These are phyloP conservation scores for Bembecia ichneumoniformis DNA, from an alignment of 2,888 invertebrate genomes.

Conservation along the genomic window DNA sequence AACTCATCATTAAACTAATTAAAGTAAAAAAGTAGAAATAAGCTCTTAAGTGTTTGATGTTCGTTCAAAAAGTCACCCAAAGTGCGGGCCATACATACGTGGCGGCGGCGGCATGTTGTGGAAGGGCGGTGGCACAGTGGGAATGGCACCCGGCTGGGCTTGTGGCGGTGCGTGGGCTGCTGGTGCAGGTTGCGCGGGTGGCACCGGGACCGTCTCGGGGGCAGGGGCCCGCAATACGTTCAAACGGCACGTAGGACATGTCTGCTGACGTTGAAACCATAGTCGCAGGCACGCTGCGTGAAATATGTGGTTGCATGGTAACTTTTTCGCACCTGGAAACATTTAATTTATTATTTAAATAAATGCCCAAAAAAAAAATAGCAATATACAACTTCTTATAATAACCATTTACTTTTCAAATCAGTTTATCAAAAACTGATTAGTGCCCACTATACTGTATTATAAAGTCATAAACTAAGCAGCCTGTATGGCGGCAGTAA, in stretches of 20 bases:
- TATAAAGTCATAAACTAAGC: no score
- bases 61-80: no score
- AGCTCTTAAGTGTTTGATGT: no score
- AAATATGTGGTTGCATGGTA: slow-evolving; percentile 99
- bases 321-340: slow-evolving; percentile 84
- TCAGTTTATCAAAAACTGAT: no score
- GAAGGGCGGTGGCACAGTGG: slow-evolving; percentile 39
- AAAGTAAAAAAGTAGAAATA: no score
- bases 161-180: slow-evolving; percentile 22
- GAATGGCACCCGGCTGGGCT: slow-evolving; percentile 15
- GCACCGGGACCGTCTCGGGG: slow-evolving; percentile 28
- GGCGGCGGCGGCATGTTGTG: slow-evolving; percentile 49
- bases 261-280: slow-evolving; percentile 99
- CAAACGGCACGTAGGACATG: slow-evolving; percentile 97
- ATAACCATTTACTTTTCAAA: no score
- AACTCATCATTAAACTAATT: no score
- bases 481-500: no score
- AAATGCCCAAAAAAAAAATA: no score
- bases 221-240: slow-evolving; percentile 79
- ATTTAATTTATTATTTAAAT: no score
- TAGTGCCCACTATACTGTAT: no score
- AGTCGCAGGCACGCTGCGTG: slow-evolving; percentile 97
- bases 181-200: slow-evolving; percentile 15
- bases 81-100: slow-evolving; percentile 31
- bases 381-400: no score